phyloP scores from a whole-genome alignment of 2,113 vertebrate genomes.

The Pristiophorus japonicus region DNA sequence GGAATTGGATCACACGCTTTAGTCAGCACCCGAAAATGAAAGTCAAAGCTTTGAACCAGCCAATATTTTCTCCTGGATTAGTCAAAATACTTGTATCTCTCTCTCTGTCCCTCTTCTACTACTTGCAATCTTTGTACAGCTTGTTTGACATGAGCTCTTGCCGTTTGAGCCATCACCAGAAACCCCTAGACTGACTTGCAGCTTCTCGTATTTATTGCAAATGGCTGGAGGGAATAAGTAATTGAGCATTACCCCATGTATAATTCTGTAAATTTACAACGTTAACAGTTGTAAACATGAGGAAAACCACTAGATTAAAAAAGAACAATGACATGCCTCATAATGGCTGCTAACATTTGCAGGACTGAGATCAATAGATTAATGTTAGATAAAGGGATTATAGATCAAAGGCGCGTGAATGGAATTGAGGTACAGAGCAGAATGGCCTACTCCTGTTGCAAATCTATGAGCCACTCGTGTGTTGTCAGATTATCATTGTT shows the following conservation, averaged over 20 bases:
- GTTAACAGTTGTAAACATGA: neutral
- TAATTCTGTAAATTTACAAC: neutral
- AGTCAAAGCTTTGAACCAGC: neutral
- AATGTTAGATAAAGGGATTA: neutral
- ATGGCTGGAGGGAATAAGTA: neutral
- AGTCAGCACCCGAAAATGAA: neutral
- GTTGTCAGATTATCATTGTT: neutral
- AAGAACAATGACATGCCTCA: neutral
- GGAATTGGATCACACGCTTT: neutral
- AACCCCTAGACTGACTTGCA: neutral
- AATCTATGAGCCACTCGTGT: neutral
- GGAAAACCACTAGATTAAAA: neutral
- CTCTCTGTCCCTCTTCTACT: neutral
- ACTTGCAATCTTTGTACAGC: neutral
- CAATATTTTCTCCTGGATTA: neutral
- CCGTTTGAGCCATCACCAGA: neutral
- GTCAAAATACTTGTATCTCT: neutral
- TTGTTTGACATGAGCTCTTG: neutral
- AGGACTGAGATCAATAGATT: neutral
- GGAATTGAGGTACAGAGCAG: neutral
- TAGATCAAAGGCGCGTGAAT: too few relatives aligned
- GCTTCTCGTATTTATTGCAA: neutral
- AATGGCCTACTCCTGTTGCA: neutral
- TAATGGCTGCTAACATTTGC: neutral
- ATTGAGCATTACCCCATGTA: neutral